Evolutionary conservation across 2,888 invertebrate species (phyloP), one percentile per base, ranked within the genome.

Genomic region (Spilarctia lutea): DNA sequence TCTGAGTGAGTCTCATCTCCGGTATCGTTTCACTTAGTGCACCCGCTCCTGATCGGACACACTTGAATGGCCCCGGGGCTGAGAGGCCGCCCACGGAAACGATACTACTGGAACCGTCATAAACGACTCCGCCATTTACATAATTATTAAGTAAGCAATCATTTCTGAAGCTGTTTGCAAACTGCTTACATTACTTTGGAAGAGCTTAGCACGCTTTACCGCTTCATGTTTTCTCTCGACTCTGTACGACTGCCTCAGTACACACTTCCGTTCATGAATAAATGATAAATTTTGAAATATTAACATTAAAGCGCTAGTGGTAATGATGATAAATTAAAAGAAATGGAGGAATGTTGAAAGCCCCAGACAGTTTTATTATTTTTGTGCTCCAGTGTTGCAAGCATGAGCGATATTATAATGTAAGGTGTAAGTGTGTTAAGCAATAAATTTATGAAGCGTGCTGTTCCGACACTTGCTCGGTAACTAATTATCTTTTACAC

Each of bases 11-110:
- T 86, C 88, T 91, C 91, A 93, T 93, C 92, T 92, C 92, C 92
- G 91, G 91, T 91, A 91, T 91, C 91, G 90, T 92, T 93, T 91
- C 91, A 92, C 90, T 93, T 89, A 90, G 89, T 90, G 86, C 86
- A 81, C 86, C 85, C 87, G 88, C 89, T 89, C 83, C 89, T 86
- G 86, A 87, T 85, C 90, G 91, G 91, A 91, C 90, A 91, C 89
- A 89, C 89, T 89, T 83, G 90, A 90, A 87, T 87, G 86, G 86
- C 85, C 60, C 86, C 82, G 80, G 81, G 81, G 77, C 79, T 75
- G 80, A 78, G 79, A 83, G 81, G 82, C 83, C 78, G 83, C 78
- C 81, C 79, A 78, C 81, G 82, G 85, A 85, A 83, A 79, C 81
- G 75, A 78, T 81, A 77, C 76, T 68, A 81, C 85, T 85, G 70